Evolutionary conservation across 2,888 invertebrate genomes (phyloP).

Genomic region (Andrena trimmerana): DNA sequence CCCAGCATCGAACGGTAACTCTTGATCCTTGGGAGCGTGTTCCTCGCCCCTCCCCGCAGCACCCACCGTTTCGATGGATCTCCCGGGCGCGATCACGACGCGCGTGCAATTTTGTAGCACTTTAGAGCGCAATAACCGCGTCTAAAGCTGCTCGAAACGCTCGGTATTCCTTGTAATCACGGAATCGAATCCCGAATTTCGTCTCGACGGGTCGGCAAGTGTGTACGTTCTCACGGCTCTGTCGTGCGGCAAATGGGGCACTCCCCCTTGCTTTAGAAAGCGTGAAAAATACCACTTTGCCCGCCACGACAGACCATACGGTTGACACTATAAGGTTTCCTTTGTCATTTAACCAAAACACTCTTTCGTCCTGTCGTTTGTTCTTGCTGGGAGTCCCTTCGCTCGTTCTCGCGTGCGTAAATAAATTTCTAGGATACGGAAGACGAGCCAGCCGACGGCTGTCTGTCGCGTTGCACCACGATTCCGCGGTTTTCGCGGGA

Average conservation of each 20-base stretch:
- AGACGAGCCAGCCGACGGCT: slow-evolving; percentile 44
- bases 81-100: slow-evolving; percentile 37
- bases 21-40: slow-evolving; percentile 37
- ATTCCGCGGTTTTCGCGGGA: slow-evolving; percentile 47
- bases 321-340: not conserved
- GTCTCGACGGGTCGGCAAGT: too few species aligned
- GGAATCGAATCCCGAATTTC: slow-evolving; percentile 17
- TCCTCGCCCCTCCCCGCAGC: slow-evolving; percentile 21
- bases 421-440: slow-evolving; percentile 34
- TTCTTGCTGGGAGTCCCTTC: not conserved
- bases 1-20: slow-evolving; percentile 40
- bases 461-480: slow-evolving; percentile 30
- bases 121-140: slow-evolving; percentile 30
- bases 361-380: not conserved
- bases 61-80: not conserved
- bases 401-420: slow-evolving; percentile 49
- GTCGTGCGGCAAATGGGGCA: too few species aligned
- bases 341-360: not conserved
- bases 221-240: too few species aligned
- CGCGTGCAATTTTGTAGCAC: slow-evolving; percentile 46
- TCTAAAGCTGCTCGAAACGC: slow-evolving; percentile 2
- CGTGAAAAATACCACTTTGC: too few species aligned
- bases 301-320: too few species aligned
- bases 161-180: slow-evolving; percentile 24
- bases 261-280: too few species aligned